A percentile compares a stretch with the other conserved stretches of the same genome.
These are phyloP conservation scores for Trematomus bernacchii DNA, from an alignment of 2,797 vertebrate genomes.

Conservation along the genomic window DNA sequence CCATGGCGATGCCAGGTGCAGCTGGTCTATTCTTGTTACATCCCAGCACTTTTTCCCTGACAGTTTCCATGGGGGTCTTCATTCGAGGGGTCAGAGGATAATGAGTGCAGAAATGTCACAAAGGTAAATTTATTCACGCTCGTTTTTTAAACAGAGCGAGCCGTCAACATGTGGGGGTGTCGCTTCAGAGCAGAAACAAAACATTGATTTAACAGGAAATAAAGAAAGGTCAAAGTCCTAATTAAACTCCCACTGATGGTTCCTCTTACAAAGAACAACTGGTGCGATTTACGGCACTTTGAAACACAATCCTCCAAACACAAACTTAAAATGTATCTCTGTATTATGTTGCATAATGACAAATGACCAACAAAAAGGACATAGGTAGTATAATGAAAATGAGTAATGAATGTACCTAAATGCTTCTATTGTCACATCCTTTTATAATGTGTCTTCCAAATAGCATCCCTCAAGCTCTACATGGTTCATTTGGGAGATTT, in stretches of 20 bases:
- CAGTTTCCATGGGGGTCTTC: neutral
- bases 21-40: constrained; percentile 34
- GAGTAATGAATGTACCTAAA: too few relatives aligned
- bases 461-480: too few relatives aligned
- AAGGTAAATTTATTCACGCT: neutral
- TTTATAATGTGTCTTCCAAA: too few relatives aligned
- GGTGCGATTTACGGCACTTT: too few relatives aligned
- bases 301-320: too few relatives aligned
- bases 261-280: neutral
- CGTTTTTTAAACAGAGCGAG: neutral
- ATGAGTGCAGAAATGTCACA: constrained; percentile 12
- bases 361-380: too few relatives aligned
- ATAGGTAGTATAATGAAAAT: too few relatives aligned
- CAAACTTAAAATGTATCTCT: too few relatives aligned
- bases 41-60: neutral
- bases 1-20: constrained; percentile 50
- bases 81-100: constrained; percentile 13
- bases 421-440: too few relatives aligned
- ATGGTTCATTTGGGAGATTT: too few relatives aligned
- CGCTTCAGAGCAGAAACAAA: neutral
- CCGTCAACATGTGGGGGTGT: neutral
- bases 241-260: neutral
- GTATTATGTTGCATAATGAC: too few relatives aligned
- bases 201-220: neutral
- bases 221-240: neutral